Evolutionary conservation across 2,797 vertebrate genomes (phyloP).

Genomic region (Syngnathus rostellatus): DNA sequence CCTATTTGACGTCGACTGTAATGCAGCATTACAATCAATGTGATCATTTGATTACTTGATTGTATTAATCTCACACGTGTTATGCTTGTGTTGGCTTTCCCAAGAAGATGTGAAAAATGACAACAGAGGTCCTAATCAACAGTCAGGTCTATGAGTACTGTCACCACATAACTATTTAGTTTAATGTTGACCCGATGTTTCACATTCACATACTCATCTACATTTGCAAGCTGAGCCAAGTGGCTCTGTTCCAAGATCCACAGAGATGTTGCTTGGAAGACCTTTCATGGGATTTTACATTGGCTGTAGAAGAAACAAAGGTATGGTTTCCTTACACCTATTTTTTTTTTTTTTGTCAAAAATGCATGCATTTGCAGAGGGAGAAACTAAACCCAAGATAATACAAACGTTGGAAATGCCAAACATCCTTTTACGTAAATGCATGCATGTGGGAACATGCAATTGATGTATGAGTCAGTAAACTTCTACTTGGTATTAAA

Average conservation of each 20-base stretch:
- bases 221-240: neutral
- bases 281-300: neutral
- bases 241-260: neutral
- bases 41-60: no score
- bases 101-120: neutral
- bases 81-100: neutral
- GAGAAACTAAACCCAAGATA: neutral
- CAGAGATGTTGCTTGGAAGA: neutral
- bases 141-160: neutral
- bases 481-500: no score
- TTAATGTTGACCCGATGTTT: neutral
- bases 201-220: neutral
- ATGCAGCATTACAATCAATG: no score
- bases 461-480: no score
- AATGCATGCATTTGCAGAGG: neutral
- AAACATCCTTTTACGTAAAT: no score
- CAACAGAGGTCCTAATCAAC: neutral
- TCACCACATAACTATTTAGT: neutral
- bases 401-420: neutral
- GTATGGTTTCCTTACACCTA: neutral
- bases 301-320: neutral
- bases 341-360: neutral
- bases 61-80: neutral
- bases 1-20: no score
- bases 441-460: no score